Conservation (phyloP, 2,888 invertebrate genomes). For the Lasioglossum marginatum region DNA sequence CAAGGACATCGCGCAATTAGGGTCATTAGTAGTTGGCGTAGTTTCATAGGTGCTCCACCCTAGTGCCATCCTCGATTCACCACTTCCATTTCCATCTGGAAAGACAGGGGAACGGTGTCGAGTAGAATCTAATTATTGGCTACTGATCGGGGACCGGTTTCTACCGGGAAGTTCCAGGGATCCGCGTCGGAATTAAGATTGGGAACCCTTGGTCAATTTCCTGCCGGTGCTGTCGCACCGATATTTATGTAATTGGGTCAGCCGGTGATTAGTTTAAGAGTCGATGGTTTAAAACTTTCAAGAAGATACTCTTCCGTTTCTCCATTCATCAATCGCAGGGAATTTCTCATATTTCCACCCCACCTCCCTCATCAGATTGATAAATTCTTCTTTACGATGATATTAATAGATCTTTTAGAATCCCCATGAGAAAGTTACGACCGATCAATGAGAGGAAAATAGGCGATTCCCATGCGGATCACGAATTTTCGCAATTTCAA, state of each 20-base stretch:
- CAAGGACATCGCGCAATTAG: constrained; percentile 46
- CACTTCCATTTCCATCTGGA: constrained; percentile 37
- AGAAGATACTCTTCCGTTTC: not conserved
- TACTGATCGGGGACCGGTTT: constrained; percentile 32
- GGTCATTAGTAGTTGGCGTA: constrained; percentile 52
- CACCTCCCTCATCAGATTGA: not conserved
- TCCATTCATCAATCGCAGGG: not conserved
- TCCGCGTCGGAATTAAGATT: constrained; percentile 36
- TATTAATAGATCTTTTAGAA: not conserved
- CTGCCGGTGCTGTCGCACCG: not conserved
- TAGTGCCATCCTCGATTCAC: constrained; percentile 38
- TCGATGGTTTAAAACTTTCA: not conserved
- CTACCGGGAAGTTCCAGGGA: constrained; percentile 2
- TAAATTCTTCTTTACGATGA: not conserved
- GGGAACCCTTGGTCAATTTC: constrained; percentile 22
- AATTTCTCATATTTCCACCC: not conserved
- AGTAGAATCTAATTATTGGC: constrained; percentile 63
- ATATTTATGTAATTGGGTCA: constrained; percentile 16
- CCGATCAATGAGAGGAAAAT: not conserved
- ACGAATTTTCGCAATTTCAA: constrained; percentile 37
- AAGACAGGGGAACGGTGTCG: constrained; percentile 39
- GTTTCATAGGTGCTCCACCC: constrained; percentile 46
- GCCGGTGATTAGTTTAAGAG: constrained; percentile 1
- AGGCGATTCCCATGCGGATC: constrained; percentile 5
- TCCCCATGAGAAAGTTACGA: constrained; percentile 1